Evolutionary conservation across 2,888 invertebrate genomes (phyloP).

Genomic region (Ophioninae sp.): DNA sequence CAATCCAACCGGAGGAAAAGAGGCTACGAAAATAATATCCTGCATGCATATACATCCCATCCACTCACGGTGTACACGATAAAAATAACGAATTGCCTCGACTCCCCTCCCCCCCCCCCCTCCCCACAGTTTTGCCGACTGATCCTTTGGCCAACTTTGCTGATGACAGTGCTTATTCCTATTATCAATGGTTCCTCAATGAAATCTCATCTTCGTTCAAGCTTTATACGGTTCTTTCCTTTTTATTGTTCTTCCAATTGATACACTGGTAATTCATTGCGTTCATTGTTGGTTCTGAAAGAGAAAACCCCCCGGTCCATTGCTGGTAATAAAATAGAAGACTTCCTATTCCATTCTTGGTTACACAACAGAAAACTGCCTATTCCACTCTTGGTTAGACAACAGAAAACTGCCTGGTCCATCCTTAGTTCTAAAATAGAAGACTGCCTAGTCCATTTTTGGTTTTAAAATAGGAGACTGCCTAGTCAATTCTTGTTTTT

Average conservation of each 20-base stretch:
- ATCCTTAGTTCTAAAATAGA: no score
- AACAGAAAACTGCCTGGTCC: no score
- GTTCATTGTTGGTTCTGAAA: not conserved
- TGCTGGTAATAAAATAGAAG: not conserved
- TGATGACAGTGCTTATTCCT: conserved; percentile 32
- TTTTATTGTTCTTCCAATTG: conserved; percentile 62
- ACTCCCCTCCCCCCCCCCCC: conserved; percentile 5
- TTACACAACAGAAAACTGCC: no score
- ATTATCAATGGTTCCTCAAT: conserved; percentile 48
- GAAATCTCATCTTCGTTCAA: conserved; percentile 40
- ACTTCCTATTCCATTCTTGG: no score
- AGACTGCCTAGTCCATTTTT: no score
- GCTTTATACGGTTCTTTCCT: not conserved
- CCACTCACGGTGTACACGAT: conserved; percentile 55
- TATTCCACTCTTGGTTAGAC: no score
- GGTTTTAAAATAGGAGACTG: no score
- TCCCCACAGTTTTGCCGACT: conserved; percentile 7
- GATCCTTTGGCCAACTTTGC: conserved; percentile 3
- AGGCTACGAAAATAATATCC: conserved; percentile 42
- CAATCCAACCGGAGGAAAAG: conserved; percentile 29
- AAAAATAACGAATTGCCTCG: conserved; percentile 57
- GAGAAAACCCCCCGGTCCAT: not conserved
- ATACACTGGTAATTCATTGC: conserved; percentile 68
- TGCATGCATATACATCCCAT: conserved; percentile 49
- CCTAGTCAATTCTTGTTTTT: no score